Percentiles rank a stretch among this genome's conserved stretches.
These are phyloP conservation scores for Drosophila picticornis DNA, from an alignment of 2,888 invertebrate species.

Conservation along the genomic window DNA sequence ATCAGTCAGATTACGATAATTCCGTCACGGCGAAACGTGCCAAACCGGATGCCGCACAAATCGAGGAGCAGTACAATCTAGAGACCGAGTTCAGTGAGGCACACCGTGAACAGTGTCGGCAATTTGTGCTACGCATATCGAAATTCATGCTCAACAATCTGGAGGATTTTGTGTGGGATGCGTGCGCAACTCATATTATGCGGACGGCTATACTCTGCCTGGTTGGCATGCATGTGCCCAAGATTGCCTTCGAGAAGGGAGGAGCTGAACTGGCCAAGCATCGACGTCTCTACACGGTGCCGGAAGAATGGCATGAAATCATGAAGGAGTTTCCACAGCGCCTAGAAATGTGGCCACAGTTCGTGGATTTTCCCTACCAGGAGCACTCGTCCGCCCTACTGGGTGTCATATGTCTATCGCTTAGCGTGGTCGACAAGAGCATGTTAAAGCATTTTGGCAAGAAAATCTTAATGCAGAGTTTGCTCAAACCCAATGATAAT, in stretches of 20 bases:
- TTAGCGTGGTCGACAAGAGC: conserved; percentile 88
- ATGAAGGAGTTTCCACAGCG: conserved; percentile 88
- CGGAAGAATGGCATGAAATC: conserved; percentile 88
- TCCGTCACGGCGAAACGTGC: conserved; percentile 65
- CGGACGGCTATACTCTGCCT: conserved; percentile 90
- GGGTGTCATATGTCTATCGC: conserved; percentile 87
- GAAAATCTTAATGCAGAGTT: conserved; percentile 87
- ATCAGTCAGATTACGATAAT: conserved; percentile 66
- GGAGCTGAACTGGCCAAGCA: conserved; percentile 72
- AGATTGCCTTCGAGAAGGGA: conserved; percentile 85
- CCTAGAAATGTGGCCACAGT: conserved; percentile 91
- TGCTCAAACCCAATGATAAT: conserved; percentile 63
- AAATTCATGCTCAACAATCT: conserved; percentile 93
- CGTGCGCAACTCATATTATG: conserved; percentile 91
- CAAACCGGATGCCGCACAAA: conserved; percentile 63
- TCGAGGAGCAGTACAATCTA: conserved; percentile 81
- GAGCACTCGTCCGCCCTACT: conserved; percentile 90
- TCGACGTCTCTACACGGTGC: conserved; percentile 84
- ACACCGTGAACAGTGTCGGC: conserved; percentile 87
- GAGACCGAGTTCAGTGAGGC: conserved; percentile 84
- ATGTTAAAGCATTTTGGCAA: conserved; percentile 88
- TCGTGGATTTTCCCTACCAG: conserved; percentile 89
- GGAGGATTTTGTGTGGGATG: conserved; percentile 93
- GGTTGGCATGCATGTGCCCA: conserved; percentile 88
- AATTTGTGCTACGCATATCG: conserved; percentile 89